These are phyloP conservation scores for Hirudo medicinalis DNA, from an alignment of 1,140 invertebrate genomes.

Conservation along the genomic window DNA sequence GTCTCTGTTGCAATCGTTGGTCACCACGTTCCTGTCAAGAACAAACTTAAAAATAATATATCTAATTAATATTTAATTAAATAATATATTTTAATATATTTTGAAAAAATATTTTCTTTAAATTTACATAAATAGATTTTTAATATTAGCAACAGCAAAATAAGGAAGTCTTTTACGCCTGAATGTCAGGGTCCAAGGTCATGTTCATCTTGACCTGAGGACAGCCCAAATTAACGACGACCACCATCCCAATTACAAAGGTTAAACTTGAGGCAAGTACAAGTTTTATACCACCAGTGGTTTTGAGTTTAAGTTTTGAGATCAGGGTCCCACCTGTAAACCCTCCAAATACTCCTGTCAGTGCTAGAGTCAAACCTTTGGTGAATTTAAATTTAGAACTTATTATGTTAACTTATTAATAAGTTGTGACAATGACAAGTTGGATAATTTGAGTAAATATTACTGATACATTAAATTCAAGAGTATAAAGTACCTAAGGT, in stretches of 20 bases:
- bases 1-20: constrained; percentile 14
- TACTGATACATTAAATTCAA: no score
- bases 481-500: no score
- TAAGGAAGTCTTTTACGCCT: not conserved
- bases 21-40: constrained; percentile 5
- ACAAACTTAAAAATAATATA: no score
- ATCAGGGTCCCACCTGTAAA: constrained; percentile 14
- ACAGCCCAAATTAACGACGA: constrained; percentile 7
- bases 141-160: no score
- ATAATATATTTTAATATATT: no score
- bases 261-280: not conserved
- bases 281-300: constrained; percentile 9
- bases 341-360: constrained; percentile 3
- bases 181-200: not conserved
- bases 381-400: no score
- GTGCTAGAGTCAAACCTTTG: not conserved
- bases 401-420: no score
- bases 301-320: not conserved
- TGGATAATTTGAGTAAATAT: no score
- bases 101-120: no score
- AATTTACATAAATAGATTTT: no score
- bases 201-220: constrained; percentile 14
- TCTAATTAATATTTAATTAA: no score
- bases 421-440: no score
- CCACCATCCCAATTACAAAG: constrained; percentile 3